Conservation (phyloP, 2,113 vertebrate genomes). For the Helogale parvula region DNA sequence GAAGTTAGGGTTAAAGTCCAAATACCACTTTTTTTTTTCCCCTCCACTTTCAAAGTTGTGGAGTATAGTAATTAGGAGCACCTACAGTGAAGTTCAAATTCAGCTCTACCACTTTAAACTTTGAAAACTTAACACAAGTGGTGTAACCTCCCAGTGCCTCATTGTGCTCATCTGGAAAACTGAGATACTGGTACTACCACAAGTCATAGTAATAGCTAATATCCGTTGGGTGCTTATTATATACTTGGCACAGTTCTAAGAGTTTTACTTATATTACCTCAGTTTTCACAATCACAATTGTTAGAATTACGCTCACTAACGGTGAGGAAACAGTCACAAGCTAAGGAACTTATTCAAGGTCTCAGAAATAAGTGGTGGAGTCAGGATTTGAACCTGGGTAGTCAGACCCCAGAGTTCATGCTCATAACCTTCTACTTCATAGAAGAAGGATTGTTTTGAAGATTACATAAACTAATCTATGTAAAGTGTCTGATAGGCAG, state of each 20-base stretch:
- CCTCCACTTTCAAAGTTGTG: background rate
- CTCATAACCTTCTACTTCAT: background rate
- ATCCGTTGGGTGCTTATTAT: background rate
- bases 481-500: background rate
- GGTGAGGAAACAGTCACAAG: background rate
- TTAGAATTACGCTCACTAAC: background rate
- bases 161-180: conserved; percentile 3
- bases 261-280: background rate
- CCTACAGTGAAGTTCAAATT: background rate
- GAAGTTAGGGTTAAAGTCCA: conserved; percentile 68
- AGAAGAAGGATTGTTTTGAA: background rate
- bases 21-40: background rate
- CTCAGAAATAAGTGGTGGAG: background rate
- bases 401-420: background rate
- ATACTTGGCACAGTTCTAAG: background rate
- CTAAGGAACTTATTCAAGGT: background rate
- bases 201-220: background rate
- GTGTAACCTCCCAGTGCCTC: background rate
- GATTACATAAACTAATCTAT: background rate
- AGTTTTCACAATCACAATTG: background rate
- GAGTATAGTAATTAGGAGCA: background rate
- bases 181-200: background rate
- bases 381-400: background rate
- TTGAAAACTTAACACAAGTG: background rate
- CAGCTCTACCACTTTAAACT: background rate